A percentile compares a stretch with the other conserved stretches of the same genome.
Evolutionary conservation across 2,113 vertebrate species (phyloP).

Genomic region (Numenius arquata): DNA sequence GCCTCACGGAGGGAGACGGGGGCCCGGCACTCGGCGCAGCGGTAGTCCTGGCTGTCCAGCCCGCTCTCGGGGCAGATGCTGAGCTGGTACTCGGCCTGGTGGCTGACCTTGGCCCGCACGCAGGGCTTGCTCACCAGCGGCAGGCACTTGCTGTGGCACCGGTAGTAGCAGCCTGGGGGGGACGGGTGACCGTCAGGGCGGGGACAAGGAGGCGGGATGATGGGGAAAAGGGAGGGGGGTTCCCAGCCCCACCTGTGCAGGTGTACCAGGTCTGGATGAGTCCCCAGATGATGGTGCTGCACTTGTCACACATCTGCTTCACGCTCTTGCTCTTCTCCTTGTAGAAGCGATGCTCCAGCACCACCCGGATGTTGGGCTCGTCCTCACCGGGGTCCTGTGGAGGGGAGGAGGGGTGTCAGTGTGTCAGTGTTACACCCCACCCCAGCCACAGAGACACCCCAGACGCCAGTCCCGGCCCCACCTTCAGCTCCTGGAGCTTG

Average conservation of each 20-base stretch:
- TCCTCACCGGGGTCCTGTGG: conserved; percentile 90
- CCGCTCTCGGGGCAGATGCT: conserved; percentile 94
- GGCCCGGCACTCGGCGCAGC: conserved; percentile 90
- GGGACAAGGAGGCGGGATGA: accelerated
- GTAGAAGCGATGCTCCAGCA: conserved; percentile 94
- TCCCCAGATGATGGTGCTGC: conserved; percentile 94
- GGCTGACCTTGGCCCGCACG: conserved; percentile 94
- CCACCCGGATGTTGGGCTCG: conserved; percentile 87
- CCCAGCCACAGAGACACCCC: neutral
- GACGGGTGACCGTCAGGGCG: accelerated
- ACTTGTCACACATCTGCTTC: conserved; percentile 95
- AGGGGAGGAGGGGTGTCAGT: accelerated
- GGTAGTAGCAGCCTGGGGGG: conserved; percentile 88
- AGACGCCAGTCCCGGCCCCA: neutral
- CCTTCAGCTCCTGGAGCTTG: conserved; percentile 96
- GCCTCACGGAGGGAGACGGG: conserved; percentile 92
- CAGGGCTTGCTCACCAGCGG: conserved; percentile 91
- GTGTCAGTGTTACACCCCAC: neutral
- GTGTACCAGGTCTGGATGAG: conserved; percentile 99
- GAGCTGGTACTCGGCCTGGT: conserved; percentile 94
- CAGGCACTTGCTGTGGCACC: conserved; percentile 97
- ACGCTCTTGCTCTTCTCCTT: conserved; percentile 98
- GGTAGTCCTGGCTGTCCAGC: conserved; percentile 94
- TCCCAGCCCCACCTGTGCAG: conserved; percentile 85
- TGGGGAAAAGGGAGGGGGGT: neutral